These are phyloP conservation scores for Theocolax elegans DNA, from an alignment of 1,140 invertebrate species.

Conservation along the genomic window DNA sequence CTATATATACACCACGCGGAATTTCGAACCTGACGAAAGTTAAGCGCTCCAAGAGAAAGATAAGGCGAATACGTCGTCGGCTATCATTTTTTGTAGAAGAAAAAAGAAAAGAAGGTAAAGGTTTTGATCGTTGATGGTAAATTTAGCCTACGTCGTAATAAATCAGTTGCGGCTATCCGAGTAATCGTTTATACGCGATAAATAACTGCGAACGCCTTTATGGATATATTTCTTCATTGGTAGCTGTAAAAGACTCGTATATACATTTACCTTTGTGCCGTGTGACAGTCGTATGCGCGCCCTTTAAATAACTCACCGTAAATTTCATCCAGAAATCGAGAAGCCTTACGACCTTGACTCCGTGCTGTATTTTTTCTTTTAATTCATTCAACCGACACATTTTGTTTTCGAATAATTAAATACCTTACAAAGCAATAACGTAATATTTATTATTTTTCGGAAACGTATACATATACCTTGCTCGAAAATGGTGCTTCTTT, in stretches of 20 bases:
- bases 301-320: no score
- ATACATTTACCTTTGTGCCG: no score
- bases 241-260: no score
- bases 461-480: constrained; percentile 2
- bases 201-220: neutral
- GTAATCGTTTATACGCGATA: constrained; percentile 32
- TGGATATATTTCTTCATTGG: neutral
- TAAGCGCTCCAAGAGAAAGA: neutral
- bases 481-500: constrained; percentile 1
- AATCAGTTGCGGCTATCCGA: constrained; percentile 20
- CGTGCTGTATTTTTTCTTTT: no score
- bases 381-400: no score
- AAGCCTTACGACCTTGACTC: no score
- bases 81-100: neutral
- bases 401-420: constrained; percentile 13
- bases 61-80: neutral
- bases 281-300: no score
- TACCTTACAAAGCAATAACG: constrained; percentile 29
- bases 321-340: no score
- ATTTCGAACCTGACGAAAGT: constrained; percentile 10
- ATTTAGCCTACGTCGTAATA: constrained; percentile 8
- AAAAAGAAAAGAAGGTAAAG: neutral
- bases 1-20: no score
- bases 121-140: no score
- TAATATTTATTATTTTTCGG: constrained; percentile 34